A percentile compares a stretch with the other conserved stretches of the same genome.
Evolutionary conservation across 2,888 invertebrate genomes (phyloP).

Genomic region (Periphyllus acericola): DNA sequence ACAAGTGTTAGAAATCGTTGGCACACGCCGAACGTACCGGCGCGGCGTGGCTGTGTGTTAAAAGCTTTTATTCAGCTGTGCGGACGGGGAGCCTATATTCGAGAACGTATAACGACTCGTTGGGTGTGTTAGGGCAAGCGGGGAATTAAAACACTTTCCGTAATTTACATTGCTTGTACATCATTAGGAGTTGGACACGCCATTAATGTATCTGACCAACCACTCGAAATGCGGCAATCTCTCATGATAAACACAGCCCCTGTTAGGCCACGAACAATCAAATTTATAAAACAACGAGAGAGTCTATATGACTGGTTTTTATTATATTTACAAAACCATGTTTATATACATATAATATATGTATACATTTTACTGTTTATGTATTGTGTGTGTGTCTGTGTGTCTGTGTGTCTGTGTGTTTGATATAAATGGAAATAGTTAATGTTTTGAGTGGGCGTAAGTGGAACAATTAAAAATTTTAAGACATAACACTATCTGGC

Average conservation of each 20-base stretch:
- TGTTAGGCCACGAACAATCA: slow-evolving; percentile 12
- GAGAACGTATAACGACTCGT: slow-evolving; percentile 19
- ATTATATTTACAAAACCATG: slow-evolving; percentile 9
- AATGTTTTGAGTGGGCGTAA: not conserved
- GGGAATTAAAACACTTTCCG: slow-evolving; percentile 60
- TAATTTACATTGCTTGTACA: slow-evolving; percentile 62
- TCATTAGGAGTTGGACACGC: slow-evolving; percentile 57
- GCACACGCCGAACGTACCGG: slow-evolving; percentile 19
- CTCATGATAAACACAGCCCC: slow-evolving; percentile 15
- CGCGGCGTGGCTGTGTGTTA: slow-evolving; percentile 4
- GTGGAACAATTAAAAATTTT: not conserved
- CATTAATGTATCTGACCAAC: slow-evolving; percentile 40
- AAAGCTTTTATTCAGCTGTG: slow-evolving; percentile 45
- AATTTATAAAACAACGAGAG: slow-evolving; percentile 14
- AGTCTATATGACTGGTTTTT: not conserved
- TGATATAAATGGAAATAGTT: not conserved
- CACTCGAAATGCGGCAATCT: slow-evolving; percentile 29
- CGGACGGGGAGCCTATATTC: not conserved
- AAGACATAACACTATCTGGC: not conserved
- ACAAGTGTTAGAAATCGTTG: slow-evolving; percentile 17
- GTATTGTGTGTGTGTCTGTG: not conserved
- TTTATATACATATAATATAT: not conserved
- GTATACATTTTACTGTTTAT: no score
- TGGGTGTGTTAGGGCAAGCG: not conserved
- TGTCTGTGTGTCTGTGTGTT: not conserved